phyloP scores from a whole-genome alignment of 2,113 vertebrate genomes.

The Procapra przewalskii region DNA sequence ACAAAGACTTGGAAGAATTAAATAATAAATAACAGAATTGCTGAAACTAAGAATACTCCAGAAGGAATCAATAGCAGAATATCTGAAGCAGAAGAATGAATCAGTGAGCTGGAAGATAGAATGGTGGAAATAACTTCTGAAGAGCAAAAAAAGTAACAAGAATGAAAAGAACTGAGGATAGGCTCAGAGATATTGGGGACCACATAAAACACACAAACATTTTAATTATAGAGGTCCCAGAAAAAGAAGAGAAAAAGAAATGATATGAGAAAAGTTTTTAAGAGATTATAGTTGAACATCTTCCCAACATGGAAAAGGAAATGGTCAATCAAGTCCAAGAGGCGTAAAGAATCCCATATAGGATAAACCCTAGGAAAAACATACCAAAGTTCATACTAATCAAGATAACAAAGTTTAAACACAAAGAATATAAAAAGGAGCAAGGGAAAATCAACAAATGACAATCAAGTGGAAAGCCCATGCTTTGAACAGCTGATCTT shows the following conservation, averaged over 20 bases:
- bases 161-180: background rate
- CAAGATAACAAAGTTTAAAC: background rate
- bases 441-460: background rate
- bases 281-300: background rate
- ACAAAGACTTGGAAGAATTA: background rate
- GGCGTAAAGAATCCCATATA: background rate
- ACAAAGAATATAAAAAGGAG: background rate
- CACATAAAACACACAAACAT: background rate
- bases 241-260: background rate
- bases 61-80: background rate
- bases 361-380: background rate
- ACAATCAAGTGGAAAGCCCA: background rate
- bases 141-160: background rate
- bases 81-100: background rate
- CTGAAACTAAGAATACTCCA: background rate
- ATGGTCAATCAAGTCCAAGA: background rate
- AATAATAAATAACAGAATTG: background rate
- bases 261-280: background rate
- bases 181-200: background rate
- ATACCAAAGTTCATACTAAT: background rate
- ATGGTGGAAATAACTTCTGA: background rate
- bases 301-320: background rate
- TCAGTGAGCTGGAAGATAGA: background rate
- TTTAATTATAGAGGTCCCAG: background rate
- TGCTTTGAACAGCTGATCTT: background rate